Conservation (phyloP, 2,797 vertebrate species). For the Telmatherina bonti region DNA sequence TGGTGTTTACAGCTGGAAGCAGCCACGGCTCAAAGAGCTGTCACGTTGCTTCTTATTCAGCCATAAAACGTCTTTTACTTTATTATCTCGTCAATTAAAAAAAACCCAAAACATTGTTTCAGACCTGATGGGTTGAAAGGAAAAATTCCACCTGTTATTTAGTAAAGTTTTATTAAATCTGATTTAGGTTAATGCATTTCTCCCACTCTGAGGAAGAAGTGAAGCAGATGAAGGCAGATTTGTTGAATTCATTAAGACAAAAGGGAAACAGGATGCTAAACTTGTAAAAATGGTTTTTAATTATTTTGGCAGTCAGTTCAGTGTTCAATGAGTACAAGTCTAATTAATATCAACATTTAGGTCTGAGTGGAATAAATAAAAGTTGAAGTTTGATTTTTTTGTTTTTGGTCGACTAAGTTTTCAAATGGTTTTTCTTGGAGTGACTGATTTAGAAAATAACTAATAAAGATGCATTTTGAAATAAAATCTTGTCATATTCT, state of each 20-base stretch:
- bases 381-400: slow-evolving; percentile 19
- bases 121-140: slow-evolving; percentile 16
- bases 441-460: slow-evolving; percentile 43
- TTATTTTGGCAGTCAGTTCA: slow-evolving; percentile 23
- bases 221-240: slow-evolving; percentile 3
- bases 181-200: slow-evolving; percentile 5
- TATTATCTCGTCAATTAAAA: slow-evolving; percentile 12
- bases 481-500: not conserved
- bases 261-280: not conserved
- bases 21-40: slow-evolving; percentile 24
- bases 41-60: slow-evolving; percentile 50
- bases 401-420: slow-evolving; percentile 33
- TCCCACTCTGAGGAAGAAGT: not conserved
- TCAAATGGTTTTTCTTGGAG: slow-evolving; percentile 20
- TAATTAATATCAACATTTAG: slow-evolving; percentile 10
- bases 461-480: slow-evolving; percentile 51
- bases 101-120: slow-evolving; percentile 1
- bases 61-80: slow-evolving; percentile 28
- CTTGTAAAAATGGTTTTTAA: not conserved
- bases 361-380: not conserved
- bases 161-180: not conserved
- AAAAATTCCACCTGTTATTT: slow-evolving; percentile 8
- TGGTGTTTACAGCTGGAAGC: slow-evolving; percentile 43
- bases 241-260: not conserved
- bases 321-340: slow-evolving; percentile 1